Conservation (phyloP, 2,797 vertebrate species). For the Ficedula albicollis region DNA sequence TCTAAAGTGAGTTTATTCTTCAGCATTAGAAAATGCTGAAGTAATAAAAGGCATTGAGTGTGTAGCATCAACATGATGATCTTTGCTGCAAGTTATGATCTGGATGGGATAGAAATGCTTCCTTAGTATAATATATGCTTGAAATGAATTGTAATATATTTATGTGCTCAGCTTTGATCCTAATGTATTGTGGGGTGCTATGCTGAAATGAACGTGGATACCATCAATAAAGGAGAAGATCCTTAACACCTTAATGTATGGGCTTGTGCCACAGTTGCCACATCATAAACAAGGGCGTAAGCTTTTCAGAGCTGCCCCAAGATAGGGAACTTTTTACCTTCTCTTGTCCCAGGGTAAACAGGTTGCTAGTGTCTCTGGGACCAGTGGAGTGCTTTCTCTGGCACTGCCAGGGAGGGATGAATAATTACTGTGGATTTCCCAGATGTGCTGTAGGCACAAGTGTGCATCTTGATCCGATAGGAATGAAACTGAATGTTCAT, state of each 20-base stretch:
- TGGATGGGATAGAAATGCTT: background rate
- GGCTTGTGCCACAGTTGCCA: background rate
- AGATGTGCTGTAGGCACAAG: background rate
- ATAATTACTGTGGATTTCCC: background rate
- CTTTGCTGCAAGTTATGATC: background rate
- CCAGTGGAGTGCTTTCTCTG: background rate
- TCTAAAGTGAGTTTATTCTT: slow-evolving; percentile 9
- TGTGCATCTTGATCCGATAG: background rate
- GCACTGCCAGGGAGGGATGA: background rate
- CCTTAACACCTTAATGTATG: background rate
- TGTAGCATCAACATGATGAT: background rate
- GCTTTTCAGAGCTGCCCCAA: background rate
- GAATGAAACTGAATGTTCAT: background rate
- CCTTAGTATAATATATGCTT: background rate
- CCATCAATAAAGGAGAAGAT: background rate
- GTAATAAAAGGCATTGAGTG: background rate
- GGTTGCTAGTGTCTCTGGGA: background rate
- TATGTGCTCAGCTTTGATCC: slow-evolving; percentile 31
- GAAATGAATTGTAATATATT: background rate
- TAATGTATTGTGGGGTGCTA: background rate
- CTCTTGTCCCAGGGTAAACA: background rate
- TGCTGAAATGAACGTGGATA: background rate
- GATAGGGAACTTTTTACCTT: background rate
- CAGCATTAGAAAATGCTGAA: background rate
- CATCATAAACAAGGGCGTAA: background rate